A percentile compares a stretch with the other conserved stretches of the same genome.
Conservation (phyloP, 2,888 invertebrate species). For the Lithosia quadra region DNA sequence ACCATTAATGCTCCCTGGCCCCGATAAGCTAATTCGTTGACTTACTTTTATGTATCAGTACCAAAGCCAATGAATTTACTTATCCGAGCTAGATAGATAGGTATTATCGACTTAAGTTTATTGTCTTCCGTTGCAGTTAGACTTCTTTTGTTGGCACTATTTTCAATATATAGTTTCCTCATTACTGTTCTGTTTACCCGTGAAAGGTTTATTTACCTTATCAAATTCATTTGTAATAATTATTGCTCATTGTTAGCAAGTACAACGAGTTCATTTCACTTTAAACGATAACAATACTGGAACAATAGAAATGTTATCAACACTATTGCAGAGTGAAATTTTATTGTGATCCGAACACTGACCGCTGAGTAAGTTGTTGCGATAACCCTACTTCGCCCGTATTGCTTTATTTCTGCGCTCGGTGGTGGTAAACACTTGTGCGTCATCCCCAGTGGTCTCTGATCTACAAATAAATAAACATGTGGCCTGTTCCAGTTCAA, state of each 20-base stretch:
- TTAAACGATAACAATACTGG: constrained; percentile 58
- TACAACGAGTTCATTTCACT: constrained; percentile 55
- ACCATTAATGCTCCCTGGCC: too few relatives aligned
- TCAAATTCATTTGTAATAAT: constrained; percentile 50
- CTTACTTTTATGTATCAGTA: too few relatives aligned
- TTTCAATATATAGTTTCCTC: constrained; percentile 27
- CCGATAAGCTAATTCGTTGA: background rate
- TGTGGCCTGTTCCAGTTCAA: constrained; percentile 58
- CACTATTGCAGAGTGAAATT: constrained; percentile 64
- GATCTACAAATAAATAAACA: constrained; percentile 80
- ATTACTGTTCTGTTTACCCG: constrained; percentile 28
- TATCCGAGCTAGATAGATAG: background rate
- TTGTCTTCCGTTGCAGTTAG: background rate
- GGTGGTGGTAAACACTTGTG: constrained; percentile 82
- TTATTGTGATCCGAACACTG: constrained; percentile 67
- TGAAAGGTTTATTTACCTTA: constrained; percentile 39
- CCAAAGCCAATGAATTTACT: too few relatives aligned
- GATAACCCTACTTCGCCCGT: constrained; percentile 75
- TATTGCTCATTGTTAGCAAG: constrained; percentile 46
- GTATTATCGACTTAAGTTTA: background rate
- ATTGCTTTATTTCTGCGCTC: constrained; percentile 80
- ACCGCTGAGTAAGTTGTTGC: constrained; percentile 72
- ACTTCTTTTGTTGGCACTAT: background rate
- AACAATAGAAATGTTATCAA: constrained; percentile 77
- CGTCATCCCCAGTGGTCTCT: constrained; percentile 77